Base-by-base conservation (phyloP, 2,113 vertebrate species). In the Megaceryle torquata region DNA sequence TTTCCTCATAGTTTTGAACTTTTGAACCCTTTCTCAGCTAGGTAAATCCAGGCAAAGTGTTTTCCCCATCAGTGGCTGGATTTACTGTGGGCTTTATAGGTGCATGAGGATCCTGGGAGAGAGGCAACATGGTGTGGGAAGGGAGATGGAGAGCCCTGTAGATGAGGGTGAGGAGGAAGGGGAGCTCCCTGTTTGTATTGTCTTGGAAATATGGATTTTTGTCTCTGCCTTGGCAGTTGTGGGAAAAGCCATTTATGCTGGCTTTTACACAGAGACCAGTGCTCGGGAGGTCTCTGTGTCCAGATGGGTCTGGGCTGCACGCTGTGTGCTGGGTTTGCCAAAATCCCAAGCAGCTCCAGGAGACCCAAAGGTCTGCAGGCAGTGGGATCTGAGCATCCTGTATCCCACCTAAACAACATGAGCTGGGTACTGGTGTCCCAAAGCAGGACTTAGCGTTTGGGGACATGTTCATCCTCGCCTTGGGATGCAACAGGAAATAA, bases 271-370 rank as follows among this genome's bases (percentile, higher is more conserved):
- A 7, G 54, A 20, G 31, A 8, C 14, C 1, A 2, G 26, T 50
- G 15, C n/a, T 10, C 35, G 21, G 59, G 50, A 91, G 35, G 4
- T 82, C 44, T 9, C 53, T 72, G 22, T 10, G 2, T 35, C 22
- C 0, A 0, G 5, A 6, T 10, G 37, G 24, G 6, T 46, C 35
- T 11, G 28, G 39, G 13, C 43, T 22, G 31, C 46, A 46, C n/a
- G 8, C 18, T 41, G 25, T 5, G n/a, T 9, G 39, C 44, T 68
- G 70, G 17, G 5, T 67, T 80, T 69, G 35, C 64, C 0, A 0
- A 59, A 75, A 74, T 71, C 31, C 13, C 0, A 0, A 50, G 74
- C 39, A 56, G 25, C 9, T 15, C 13, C 37, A 31, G 16, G 20
- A 67, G 17, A 64, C 26, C 13, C 70, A 59, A n/a, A 89, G 25